Conservation (phyloP, 1,140 invertebrate species). For the Dinothrombium tinctorium region DNA sequence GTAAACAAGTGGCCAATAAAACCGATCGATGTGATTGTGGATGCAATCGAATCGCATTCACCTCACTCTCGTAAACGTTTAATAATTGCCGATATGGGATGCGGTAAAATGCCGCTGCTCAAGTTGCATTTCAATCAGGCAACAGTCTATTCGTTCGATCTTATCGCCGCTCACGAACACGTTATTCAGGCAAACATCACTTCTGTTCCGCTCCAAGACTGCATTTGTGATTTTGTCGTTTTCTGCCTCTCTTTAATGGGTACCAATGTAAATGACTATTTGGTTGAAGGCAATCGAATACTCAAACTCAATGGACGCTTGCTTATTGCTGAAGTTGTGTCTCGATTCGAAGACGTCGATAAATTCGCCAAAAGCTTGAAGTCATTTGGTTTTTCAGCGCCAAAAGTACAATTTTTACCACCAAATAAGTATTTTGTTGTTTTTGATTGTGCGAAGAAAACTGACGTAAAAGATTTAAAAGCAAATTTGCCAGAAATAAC, state of each 20-base stretch:
- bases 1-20: constrained; percentile 8
- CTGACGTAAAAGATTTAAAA: neutral
- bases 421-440: constrained; percentile 10
- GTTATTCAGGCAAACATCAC: constrained; percentile 4
- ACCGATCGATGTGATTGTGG: constrained; percentile 4
- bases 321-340: constrained; percentile 7
- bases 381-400: constrained; percentile 5
- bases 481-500: neutral
- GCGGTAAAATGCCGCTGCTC: neutral
- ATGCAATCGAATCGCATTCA: neutral
- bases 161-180: neutral
- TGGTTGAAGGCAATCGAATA: constrained; percentile 8
- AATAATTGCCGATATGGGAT: constrained; percentile 8
- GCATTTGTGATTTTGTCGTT: constrained; percentile 1
- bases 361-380: constrained; percentile 1
- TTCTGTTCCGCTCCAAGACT: constrained; percentile 4
- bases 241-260: constrained; percentile 10
- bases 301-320: constrained; percentile 2
- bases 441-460: neutral
- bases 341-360: constrained; percentile 6
- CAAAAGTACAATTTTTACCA: neutral
- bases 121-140: constrained; percentile 1
- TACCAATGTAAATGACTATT: constrained; percentile 6
- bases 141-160: constrained; percentile 7
- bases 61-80: neutral